Evolutionary conservation across 35 echinoderm and acorn worm species (phyloP).

Genomic region (Apostichopus californicus): DNA sequence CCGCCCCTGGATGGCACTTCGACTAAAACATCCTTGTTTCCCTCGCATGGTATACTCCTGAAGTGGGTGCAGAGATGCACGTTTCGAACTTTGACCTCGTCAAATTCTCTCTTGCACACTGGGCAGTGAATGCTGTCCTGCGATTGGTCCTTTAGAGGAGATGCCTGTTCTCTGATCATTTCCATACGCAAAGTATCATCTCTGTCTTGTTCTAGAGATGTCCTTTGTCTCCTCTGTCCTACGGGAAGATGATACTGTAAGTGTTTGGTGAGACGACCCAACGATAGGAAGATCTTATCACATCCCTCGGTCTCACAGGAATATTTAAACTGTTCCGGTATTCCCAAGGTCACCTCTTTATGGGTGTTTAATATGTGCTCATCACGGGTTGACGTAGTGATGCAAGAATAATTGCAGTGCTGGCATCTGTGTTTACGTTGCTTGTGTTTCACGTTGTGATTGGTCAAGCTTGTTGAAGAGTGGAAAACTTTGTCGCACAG

Average conservation of each 20-base stretch:
- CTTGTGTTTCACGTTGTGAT: slow-evolving; percentile 4
- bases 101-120: slow-evolving; percentile 5
- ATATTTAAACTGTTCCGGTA: slow-evolving; percentile 24
- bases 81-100: neutral
- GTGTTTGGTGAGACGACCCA: slow-evolving; percentile 10
- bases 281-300: slow-evolving; percentile 15
- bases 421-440: neutral
- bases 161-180: neutral
- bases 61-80: slow-evolving; percentile 15
- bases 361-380: slow-evolving; percentile 20
- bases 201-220: neutral
- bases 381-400: neutral
- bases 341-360: neutral
- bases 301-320: neutral
- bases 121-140: neutral
- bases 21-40: neutral
- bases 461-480: neutral
- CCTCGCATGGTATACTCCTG: neutral
- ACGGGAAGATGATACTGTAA: neutral
- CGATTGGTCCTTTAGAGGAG: neutral
- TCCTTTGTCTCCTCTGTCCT: neutral
- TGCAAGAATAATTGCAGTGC: neutral
- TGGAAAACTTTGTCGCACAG: neutral
- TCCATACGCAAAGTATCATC: neutral
- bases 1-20: neutral